These are phyloP conservation scores for Tubiluchus corallicola DNA, from an alignment of 2,888 invertebrate genomes.

Conservation along the genomic window DNA sequence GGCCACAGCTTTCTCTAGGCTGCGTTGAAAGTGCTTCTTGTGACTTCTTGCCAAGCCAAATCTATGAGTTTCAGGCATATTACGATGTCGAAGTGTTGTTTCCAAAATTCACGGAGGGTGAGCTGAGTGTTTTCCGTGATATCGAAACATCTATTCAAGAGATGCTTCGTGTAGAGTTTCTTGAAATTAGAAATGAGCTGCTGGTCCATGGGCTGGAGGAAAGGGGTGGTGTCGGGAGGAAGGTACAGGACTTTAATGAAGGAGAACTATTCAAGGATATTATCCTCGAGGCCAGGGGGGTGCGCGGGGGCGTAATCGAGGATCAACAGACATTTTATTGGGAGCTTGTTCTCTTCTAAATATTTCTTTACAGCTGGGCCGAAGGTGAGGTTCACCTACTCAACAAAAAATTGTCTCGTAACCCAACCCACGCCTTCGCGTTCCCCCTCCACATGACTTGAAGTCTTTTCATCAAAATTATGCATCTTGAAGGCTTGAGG, in stretches of 20 bases:
- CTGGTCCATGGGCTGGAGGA: constrained; percentile 22
- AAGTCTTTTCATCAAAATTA: constrained; percentile 8
- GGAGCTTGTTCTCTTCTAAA: constrained; percentile 10
- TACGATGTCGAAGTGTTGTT: constrained; percentile 22
- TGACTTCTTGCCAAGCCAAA: constrained; percentile 15
- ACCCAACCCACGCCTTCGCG: constrained; percentile 10
- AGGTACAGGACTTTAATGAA: constrained; percentile 10
- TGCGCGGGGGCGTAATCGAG: constrained; percentile 19
- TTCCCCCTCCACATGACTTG: constrained; percentile 9
- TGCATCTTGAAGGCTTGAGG: constrained; percentile 9
- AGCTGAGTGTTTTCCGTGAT: too few species aligned
- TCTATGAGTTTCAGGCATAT: constrained; percentile 18
- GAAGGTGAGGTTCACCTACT: constrained; percentile 11
- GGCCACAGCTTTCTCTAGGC: constrained; percentile 14
- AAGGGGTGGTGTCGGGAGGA: constrained; percentile 16
- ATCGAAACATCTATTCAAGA: too few species aligned
- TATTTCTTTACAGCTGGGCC: constrained; percentile 10
- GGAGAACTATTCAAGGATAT: too few species aligned
- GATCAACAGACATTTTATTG: constrained; percentile 9
- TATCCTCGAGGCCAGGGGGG: constrained; percentile 14
- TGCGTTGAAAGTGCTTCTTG: constrained; percentile 11
- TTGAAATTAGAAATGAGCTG: too few species aligned
- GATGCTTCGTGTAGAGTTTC: too few species aligned
- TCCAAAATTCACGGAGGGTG: too few species aligned
- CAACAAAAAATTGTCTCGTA: constrained; percentile 9